Percentiles rank a stretch among this genome's conserved stretches.
These are phyloP conservation scores for Crypturellus tataupa DNA, from an alignment of 2,797 vertebrate species.

Conservation along the genomic window DNA sequence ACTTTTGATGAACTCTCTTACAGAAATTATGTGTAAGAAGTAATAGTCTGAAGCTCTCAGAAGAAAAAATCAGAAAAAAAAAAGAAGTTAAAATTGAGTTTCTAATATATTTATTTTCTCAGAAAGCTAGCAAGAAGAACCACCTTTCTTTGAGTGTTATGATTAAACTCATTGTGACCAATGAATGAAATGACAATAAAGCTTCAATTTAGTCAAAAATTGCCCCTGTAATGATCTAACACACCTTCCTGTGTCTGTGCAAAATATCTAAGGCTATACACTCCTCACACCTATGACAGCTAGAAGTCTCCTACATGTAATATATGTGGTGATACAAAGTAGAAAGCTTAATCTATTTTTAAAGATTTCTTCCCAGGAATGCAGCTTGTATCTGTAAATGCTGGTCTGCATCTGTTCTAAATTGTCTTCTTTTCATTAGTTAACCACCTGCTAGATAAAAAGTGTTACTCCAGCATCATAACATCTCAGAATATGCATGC, in stretches of 20 bases:
- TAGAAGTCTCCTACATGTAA: neutral
- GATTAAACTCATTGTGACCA: neutral
- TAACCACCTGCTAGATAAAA: slow-evolving; percentile 43
- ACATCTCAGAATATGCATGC: neutral
- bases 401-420: neutral
- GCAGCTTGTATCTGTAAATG: slow-evolving; percentile 41
- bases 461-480: neutral
- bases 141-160: neutral
- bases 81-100: slow-evolving; percentile 11
- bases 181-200: slow-evolving; percentile 10
- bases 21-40: neutral
- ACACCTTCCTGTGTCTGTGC: neutral
- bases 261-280: neutral
- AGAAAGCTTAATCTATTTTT: neutral
- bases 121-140: slow-evolving; percentile 19
- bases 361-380: slow-evolving; percentile 30
- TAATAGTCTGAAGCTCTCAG: neutral
- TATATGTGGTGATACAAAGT: neutral
- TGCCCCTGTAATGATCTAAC: neutral
- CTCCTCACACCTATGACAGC: neutral
- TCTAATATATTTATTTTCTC: slow-evolving; percentile 30
- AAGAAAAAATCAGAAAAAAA: slow-evolving; percentile 9
- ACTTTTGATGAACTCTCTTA: neutral
- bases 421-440: slow-evolving; percentile 58
- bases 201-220: neutral